phyloP scores from a whole-genome alignment of 2,797 vertebrate species.

The Simalia tracyae region DNA sequence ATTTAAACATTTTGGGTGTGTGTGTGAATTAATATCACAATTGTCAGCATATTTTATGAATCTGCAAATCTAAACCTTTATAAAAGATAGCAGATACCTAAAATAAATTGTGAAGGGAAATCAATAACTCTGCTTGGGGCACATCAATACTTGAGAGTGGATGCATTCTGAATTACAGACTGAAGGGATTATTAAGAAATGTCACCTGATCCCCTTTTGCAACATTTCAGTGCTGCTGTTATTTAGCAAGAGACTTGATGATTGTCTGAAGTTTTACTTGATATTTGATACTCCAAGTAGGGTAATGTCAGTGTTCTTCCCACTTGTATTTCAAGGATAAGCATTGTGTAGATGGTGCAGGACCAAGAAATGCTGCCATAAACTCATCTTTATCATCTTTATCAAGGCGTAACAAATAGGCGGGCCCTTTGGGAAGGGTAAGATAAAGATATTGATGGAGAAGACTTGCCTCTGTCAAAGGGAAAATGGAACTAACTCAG shows the following conservation, averaged over 20 bases:
- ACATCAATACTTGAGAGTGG: slow-evolving; percentile 61
- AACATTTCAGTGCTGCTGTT: slow-evolving; percentile 58
- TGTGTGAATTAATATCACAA: neutral
- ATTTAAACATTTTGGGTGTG: neutral
- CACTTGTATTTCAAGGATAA: slow-evolving; percentile 17
- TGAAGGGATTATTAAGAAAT: slow-evolving; percentile 54
- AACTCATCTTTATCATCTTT: neutral
- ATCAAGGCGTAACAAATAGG: neutral
- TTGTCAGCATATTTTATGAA: slow-evolving; percentile 38
- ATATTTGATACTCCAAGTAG: slow-evolving; percentile 28
- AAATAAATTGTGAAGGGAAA: slow-evolving; percentile 53
- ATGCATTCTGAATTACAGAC: slow-evolving; percentile 44
- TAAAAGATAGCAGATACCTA: slow-evolving; percentile 56
- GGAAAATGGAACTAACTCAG: neutral
- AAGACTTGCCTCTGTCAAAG: neutral
- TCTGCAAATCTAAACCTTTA: slow-evolving; percentile 37
- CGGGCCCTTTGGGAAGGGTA: neutral
- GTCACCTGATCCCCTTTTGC: slow-evolving; percentile 62
- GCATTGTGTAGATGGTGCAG: neutral
- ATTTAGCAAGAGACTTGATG: slow-evolving; percentile 35
- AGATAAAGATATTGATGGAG: neutral
- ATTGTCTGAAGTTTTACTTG: slow-evolving; percentile 56
- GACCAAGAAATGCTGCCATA: neutral
- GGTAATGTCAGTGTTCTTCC: slow-evolving; percentile 33
- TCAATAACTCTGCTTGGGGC: slow-evolving; percentile 60